phyloP scores from a whole-genome alignment of 37 sponge, comb jelly and placozoan genomes.

The Beroe forskalii region DNA sequence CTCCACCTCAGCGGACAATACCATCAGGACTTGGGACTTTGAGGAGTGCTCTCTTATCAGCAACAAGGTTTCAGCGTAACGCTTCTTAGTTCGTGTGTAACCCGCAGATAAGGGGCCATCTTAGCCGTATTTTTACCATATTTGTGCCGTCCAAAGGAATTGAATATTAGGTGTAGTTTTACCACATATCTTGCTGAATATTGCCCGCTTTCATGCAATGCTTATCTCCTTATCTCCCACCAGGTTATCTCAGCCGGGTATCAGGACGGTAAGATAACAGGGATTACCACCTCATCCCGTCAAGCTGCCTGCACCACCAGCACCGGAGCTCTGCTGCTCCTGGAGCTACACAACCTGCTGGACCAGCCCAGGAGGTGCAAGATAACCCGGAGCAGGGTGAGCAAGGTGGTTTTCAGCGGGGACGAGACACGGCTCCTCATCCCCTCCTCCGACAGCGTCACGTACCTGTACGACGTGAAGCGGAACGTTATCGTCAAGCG shows the following conservation, averaged over 20 bases:
- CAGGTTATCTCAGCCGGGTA: too few species aligned
- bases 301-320: background rate
- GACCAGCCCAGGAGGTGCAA: constrained; percentile 38
- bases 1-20: constrained; percentile 34
- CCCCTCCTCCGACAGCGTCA: background rate
- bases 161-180: too few species aligned
- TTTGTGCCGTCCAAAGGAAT: too few species aligned
- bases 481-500: background rate
- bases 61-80: constrained; percentile 7
- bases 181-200: too few species aligned
- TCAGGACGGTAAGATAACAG: background rate
- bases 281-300: constrained; percentile 29
- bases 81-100: too few species aligned
- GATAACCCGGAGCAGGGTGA: background rate
- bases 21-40: constrained; percentile 51
- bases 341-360: constrained; percentile 25
- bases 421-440: constrained; percentile 17
- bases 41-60: constrained; percentile 59
- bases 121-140: too few species aligned
- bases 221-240: too few species aligned
- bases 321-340: constrained; percentile 11
- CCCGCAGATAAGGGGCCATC: too few species aligned
- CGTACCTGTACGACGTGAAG: constrained; percentile 43
- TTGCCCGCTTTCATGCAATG: too few species aligned
- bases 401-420: background rate